Base-by-base conservation (phyloP, 2,888 invertebrate species). In the Tipula confusa region DNA sequence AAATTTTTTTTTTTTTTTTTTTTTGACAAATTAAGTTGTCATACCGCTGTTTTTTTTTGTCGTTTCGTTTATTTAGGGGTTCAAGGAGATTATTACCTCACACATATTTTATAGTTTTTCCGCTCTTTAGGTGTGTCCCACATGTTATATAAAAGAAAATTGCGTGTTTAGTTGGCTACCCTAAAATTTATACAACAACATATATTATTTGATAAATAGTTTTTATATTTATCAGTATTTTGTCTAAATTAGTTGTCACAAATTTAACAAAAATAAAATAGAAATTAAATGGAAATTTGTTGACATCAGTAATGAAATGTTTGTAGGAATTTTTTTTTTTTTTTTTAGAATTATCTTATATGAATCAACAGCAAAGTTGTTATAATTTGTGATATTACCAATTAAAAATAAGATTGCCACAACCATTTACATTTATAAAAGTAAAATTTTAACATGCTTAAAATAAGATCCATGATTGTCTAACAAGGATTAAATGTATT, bases 121-220 rank as follows among this genome's bases (percentile, higher is more conserved):
- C 24, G 24, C 24, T 64, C 24, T 64, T 64, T 18, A 64, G 64
- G 64, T 64, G 64, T 64, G 64, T 6, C 64, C 24, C 64, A 9
- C 64, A 64, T 64, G 64, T 64, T 64, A 24, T n/a, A 64, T 64
- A 24, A 64, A n/a, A 64, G 64, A 64, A 24, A 13, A 18, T 64
- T 64, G 64, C 64, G 64, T 64, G 64, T 64, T 64, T 64, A 24
- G 24, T 24, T 64, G 9, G 64, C 64, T 64, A 64, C 64, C 64
- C 64, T 64, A 24, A 64, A 64, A 24, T 64, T 24, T 64, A 64
- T 64, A 64, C 24, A 64, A 64, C 64, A 24, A 64, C 64, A 64
- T 64, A 64, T n/a, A n/a, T n/a, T n/a, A n/a, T 18, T 64, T 64
- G 64, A 64, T 64, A 64, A 64, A 64, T 64, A 24, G 64, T 64